These are phyloP conservation scores for Oncorhynchus mykiss DNA, from an alignment of 2,113 vertebrate genomes.

Conservation along the genomic window DNA sequence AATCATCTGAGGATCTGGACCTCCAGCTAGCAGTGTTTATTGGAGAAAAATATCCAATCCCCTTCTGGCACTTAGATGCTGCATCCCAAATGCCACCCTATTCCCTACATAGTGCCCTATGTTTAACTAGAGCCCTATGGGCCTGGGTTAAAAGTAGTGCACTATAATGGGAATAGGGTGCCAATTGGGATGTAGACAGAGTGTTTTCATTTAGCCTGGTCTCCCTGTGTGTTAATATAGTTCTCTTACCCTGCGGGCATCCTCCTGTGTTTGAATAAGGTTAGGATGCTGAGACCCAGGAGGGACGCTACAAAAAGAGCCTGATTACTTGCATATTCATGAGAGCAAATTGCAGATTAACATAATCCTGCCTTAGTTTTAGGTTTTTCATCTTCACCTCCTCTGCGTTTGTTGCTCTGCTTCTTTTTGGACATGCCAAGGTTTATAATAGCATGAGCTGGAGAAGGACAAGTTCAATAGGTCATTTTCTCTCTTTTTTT, in stretches of 20 bases:
- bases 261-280: conserved; percentile 43
- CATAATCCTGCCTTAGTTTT: neutral
- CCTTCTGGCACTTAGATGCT: no score
- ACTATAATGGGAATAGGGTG: no score
- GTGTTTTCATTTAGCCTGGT: conserved; percentile 52
- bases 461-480: conserved; percentile 30
- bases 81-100: no score
- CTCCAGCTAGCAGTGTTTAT: no score
- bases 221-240: conserved; percentile 48
- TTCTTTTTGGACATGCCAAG: conserved; percentile 33
- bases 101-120: no score
- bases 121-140: no score
- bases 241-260: conserved; percentile 33
- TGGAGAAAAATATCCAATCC: no score
- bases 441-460: conserved; percentile 35
- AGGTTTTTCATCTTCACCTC: conserved; percentile 5
- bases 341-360: conserved; percentile 13
- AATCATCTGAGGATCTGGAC: no score
- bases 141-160: no score
- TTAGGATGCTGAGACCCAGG: conserved; percentile 15
- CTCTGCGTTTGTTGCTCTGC: conserved; percentile 8
- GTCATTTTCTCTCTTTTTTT: conserved; percentile 11
- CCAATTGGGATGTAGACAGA: neutral
- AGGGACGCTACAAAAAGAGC: conserved; percentile 29
- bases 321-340: conserved; percentile 40